phyloP scores from a whole-genome alignment of 2,888 invertebrate species.

The Drosophila sordidula region DNA sequence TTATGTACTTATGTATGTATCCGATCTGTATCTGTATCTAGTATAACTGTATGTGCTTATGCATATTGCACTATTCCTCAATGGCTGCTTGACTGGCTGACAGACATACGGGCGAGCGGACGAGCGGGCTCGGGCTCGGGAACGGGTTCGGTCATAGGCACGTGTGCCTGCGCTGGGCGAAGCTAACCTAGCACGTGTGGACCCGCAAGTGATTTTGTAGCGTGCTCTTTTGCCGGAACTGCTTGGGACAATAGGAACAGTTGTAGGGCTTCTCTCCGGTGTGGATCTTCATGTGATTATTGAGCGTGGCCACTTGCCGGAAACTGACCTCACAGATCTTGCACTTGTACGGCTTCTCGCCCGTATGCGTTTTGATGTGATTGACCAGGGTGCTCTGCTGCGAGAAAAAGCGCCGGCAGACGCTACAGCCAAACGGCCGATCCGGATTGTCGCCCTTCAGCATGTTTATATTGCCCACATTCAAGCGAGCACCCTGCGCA shows the following conservation, averaged over 20 bases:
- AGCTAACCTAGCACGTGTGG: constrained; percentile 74
- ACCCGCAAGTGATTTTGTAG: constrained; percentile 82
- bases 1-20: constrained; percentile 26
- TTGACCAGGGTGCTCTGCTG: constrained; percentile 83
- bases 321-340: constrained; percentile 82
- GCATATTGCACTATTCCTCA: constrained; percentile 73
- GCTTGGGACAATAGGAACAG: constrained; percentile 84
- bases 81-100: constrained; percentile 64
- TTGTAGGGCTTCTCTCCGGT: constrained; percentile 83
- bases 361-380: constrained; percentile 83
- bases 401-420: constrained; percentile 82
- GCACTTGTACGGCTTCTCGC: constrained; percentile 82
- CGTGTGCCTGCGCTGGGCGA: constrained; percentile 4
- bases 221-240: constrained; percentile 83
- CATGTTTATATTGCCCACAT: constrained; percentile 71
- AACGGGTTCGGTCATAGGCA: constrained; percentile 4
- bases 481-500: constrained; percentile 65
- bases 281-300: constrained; percentile 83
- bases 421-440: constrained; percentile 81
- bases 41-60: constrained; percentile 53
- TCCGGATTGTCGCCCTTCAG: constrained; percentile 76
- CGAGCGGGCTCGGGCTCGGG: constrained; percentile 8
- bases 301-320: constrained; percentile 82
- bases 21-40: constrained; percentile 22
- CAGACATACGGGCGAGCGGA: constrained; percentile 11